Base-by-base conservation (phyloP, 2,888 invertebrate genomes). In the Lasioglossum zephyrum region DNA sequence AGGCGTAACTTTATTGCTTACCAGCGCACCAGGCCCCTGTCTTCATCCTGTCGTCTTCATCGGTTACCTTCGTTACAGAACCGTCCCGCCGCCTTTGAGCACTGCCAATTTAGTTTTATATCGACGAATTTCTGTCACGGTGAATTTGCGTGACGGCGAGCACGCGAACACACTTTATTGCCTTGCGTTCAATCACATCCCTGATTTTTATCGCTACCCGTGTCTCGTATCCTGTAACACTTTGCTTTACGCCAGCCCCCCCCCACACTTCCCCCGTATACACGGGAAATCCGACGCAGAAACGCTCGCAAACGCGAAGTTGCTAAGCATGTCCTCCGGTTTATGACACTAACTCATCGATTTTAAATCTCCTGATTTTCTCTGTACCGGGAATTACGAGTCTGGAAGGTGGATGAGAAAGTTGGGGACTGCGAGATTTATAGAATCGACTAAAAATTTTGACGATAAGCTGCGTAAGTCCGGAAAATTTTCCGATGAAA, bases 1-100 rank as follows among this genome's bases (percentile, higher is more conserved):
- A 87, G 84, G 82, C 85, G 86, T 79, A 82, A 82, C 77, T 89
- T 91, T 91, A 91, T 89, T 87, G 88, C 89, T 82, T 79, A 88
- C 85, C 89, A 91, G 86, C 82, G 69, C 60, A 69, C 39, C n/a
- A 57, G 66, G 13, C 57, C 57, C 73, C 44, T 73, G 77, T 84
- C 84, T 73, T 84, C 81, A 44, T 53, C 66, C 57, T 57, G 76
- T 76, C 85, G 72, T 76, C 78, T 82, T 80, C 85, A 76, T 74
- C 77, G 76, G 81, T 85, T 81, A 80, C 76, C 81, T 79, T 76
- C 77, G 78, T 88, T 83, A 82, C 80, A 76, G 53, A 79, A 70
- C 76, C 63, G 31, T 16, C 31, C 18, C 63, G 63, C 11, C 41
- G 36, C 36, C 8, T 31, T 47, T 57, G 57, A 75, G 49, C 79